Base-by-base conservation (phyloP, 2,113 vertebrate species). In the Pachyramphus minor region DNA sequence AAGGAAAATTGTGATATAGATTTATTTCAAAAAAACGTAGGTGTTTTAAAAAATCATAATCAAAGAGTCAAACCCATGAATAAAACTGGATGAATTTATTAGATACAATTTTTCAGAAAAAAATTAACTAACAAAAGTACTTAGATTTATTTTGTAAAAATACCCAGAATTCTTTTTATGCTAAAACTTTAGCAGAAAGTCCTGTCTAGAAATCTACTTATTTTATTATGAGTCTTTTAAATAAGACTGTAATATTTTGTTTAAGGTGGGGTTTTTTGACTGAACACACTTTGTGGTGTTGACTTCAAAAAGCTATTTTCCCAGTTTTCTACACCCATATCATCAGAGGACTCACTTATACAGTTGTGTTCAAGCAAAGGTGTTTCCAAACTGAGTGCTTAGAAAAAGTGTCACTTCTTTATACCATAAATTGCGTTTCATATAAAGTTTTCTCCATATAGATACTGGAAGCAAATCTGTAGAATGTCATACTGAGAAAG, bases 401-500 rank as follows among this genome's bases (percentile, higher is more conserved):
- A 75, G 24, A 44, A 67, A 71, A 72, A 47, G 1, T 24, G 2
- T 59, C 5, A 9, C 14, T 85, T 62, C 27, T 56, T 60, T 35
- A 37, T 7, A 25, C 2, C 0, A 1, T 24, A 87, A 56, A 67
- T 23, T 37, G 5, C 8, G 64, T 52, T 1, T 13, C 11, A 24
- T 35, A 33, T 49, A 75, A 69, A 12, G 8, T 8, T 18, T 20
- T 31, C 27, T 73, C 35, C 21, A 10, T 37, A 17, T 37, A 45
- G 14, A 27, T 12, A 28, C 9, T 11, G 4, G 14, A 67, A 53
- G 18, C 7, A 50, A 50, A 72, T 22, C 22, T 66, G 35, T 60
- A 64, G 71, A 79, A 79, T 47, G 2, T 6, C 12, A 4, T 20
- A 5, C 9, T 56, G 11, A 69, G 28, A 35, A 82, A 8, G 4